phyloP scores from a whole-genome alignment of 2,888 invertebrate genomes.

The Blera fallax region DNA sequence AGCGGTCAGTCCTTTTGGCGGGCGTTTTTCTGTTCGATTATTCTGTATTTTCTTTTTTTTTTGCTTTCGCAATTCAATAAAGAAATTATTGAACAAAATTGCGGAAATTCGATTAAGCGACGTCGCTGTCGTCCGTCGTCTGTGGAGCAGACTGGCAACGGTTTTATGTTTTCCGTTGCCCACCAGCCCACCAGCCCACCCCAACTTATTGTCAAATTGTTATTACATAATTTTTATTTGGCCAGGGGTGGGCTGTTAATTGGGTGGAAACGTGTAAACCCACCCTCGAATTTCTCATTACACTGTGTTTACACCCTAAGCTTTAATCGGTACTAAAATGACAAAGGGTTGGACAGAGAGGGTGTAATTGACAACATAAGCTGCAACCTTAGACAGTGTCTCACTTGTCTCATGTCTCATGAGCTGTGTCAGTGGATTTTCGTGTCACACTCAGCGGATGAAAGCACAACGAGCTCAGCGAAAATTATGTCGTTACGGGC shows the following conservation, averaged over 20 bases:
- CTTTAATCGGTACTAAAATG: not conserved
- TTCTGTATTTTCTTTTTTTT: conserved; percentile 71
- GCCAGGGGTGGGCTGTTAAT: not conserved
- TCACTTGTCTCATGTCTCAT: conserved; percentile 32
- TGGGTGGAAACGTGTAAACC: not conserved
- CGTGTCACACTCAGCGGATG: conserved; percentile 70
- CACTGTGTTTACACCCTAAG: not conserved
- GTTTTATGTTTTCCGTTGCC: not conserved
- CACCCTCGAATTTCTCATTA: not conserved
- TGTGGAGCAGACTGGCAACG: conserved; percentile 5
- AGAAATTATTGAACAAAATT: conserved; percentile 75
- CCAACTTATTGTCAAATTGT: conserved; percentile 6
- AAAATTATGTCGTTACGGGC: conserved; percentile 70
- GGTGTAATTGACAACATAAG: conserved; percentile 60
- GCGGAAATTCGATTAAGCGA: conserved; percentile 74
- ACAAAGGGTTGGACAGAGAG: conserved; percentile 42
- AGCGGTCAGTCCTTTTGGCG: conserved; percentile 73
- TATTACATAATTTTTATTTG: not conserved
- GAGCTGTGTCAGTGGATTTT: conserved; percentile 64
- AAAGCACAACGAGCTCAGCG: conserved; percentile 68
- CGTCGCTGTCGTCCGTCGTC: conserved; percentile 25
- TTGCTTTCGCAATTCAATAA: conserved; percentile 71
- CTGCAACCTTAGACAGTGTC: conserved; percentile 53
- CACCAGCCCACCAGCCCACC: too few relatives aligned
- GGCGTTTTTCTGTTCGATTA: conserved; percentile 77